Conservation (phyloP, 2,797 vertebrate genomes). For the Anniella stebbinsi region DNA sequence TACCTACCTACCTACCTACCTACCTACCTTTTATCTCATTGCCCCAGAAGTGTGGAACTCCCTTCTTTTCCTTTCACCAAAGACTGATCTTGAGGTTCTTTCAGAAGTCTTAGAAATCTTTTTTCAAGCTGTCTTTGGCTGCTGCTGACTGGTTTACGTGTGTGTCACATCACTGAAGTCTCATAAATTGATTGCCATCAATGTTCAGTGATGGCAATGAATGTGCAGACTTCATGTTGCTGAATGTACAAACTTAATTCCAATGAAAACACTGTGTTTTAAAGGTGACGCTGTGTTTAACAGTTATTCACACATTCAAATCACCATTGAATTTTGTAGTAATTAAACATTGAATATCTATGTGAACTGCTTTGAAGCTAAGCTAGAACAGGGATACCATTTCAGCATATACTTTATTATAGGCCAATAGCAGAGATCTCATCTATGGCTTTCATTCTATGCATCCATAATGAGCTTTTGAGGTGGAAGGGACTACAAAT, state of each 20-base stretch:
- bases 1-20: too few relatives aligned
- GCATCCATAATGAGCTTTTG: not conserved
- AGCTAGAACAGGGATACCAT: not conserved
- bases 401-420: not conserved
- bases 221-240: not conserved
- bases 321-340: not conserved
- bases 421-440: not conserved
- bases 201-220: too few relatives aligned
- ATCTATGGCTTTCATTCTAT: not conserved
- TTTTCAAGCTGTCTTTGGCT: too few relatives aligned
- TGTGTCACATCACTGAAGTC: too few relatives aligned
- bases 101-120: too few relatives aligned
- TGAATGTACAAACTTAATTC: not conserved
- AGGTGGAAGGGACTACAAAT: not conserved
- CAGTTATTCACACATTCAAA: not conserved
- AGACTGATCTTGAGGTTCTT: too few relatives aligned
- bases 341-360: not conserved
- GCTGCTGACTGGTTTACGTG: too few relatives aligned
- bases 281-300: not conserved
- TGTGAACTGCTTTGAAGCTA: not conserved
- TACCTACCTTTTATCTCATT: too few relatives aligned
- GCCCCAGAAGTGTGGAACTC: too few relatives aligned
- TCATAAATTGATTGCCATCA: not conserved
- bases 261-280: not conserved
- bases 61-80: too few relatives aligned